phyloP scores from a whole-genome alignment of 2,888 invertebrate genomes.

The Troides oblongomaculatus region DNA sequence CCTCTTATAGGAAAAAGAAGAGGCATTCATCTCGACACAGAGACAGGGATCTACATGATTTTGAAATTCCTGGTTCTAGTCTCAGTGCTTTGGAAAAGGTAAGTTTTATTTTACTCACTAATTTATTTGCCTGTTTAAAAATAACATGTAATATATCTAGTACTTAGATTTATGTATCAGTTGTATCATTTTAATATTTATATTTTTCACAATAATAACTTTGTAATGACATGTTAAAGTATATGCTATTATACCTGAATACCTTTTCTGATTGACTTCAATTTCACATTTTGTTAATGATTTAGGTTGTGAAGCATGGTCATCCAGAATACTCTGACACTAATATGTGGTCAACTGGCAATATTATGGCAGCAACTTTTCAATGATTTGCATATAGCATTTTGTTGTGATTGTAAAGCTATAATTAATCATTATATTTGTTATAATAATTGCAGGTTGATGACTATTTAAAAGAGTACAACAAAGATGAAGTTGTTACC shows the following conservation, averaged over 20 bases:
- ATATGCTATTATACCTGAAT: background rate
- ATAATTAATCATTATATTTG: background rate
- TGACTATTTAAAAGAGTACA: constrained; percentile 75
- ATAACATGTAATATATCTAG: background rate
- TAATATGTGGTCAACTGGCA: too few species aligned
- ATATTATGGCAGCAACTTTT: too few species aligned
- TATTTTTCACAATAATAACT: too few species aligned
- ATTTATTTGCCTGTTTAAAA: constrained; percentile 1
- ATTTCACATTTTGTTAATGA: too few species aligned
- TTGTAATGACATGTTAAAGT: too few species aligned
- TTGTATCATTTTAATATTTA: too few species aligned
- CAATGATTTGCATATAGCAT: too few species aligned
- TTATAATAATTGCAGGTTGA: constrained; percentile 57
- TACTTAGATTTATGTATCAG: too few species aligned
- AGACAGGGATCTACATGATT: constrained; percentile 72
- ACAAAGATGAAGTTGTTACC: constrained; percentile 74
- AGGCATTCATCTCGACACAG: constrained; percentile 69
- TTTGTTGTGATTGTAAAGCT: background rate
- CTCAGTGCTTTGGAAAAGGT: constrained; percentile 75
- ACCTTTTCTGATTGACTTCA: too few species aligned
- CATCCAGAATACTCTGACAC: too few species aligned
- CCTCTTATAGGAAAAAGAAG: constrained; percentile 73
- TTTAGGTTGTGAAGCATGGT: too few species aligned
- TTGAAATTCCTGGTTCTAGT: constrained; percentile 75
- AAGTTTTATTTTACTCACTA: background rate